These are phyloP conservation scores for Scatophagus argus DNA, from an alignment of 2,113 vertebrate species.

Conservation along the genomic window DNA sequence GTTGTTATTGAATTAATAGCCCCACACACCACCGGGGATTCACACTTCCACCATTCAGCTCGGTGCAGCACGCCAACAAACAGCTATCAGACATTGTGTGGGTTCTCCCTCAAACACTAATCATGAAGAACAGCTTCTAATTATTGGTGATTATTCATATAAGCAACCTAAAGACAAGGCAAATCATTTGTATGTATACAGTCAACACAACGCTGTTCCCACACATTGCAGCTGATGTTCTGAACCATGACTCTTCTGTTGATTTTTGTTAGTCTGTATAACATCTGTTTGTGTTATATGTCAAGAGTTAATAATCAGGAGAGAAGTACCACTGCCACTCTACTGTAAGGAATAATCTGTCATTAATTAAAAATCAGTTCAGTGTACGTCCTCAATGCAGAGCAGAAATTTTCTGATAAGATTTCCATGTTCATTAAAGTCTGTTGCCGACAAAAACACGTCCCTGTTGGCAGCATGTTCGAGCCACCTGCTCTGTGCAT, in stretches of 20 bases:
- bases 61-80: slow-evolving; percentile 28
- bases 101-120: neutral
- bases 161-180: neutral
- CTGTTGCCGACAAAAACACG: slow-evolving; percentile 40
- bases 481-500: slow-evolving; percentile 64
- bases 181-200: neutral
- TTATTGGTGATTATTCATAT: neutral
- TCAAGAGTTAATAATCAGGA: slow-evolving; percentile 25
- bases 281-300: slow-evolving; percentile 14
- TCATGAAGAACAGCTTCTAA: neutral
- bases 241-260: neutral
- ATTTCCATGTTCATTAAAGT: slow-evolving; percentile 51
- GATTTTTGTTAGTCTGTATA: neutral
- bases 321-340: neutral
- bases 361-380: slow-evolving; percentile 47
- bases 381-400: slow-evolving; percentile 3
- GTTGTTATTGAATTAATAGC: slow-evolving; percentile 84
- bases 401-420: slow-evolving; percentile 32
- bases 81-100: neutral
- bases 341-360: neutral
- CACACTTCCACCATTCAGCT: slow-evolving; percentile 44
- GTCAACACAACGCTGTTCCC: neutral
- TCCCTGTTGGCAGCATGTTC: slow-evolving; percentile 58
- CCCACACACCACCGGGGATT: slow-evolving; percentile 53
- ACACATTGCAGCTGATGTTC: neutral